Conservation (phyloP, 2,888 invertebrate species). For the Anorthoa munda region DNA sequence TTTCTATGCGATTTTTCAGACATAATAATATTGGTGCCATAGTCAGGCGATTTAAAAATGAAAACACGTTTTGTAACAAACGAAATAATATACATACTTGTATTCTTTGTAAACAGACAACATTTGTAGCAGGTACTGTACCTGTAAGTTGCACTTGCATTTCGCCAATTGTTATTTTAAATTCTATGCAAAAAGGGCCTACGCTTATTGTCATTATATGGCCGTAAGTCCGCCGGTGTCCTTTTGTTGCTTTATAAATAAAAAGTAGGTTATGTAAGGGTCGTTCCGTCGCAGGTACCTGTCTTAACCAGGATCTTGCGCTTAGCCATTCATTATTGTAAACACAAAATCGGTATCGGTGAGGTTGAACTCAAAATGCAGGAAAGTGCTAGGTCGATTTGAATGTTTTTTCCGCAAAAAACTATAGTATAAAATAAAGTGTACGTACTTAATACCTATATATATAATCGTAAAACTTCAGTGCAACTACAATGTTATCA, state of each 20-base stretch:
- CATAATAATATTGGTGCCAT: neutral
- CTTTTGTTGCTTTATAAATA: neutral
- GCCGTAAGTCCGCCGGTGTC: too few relatives aligned
- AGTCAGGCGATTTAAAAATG: neutral
- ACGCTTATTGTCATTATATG: neutral
- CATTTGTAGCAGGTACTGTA: too few relatives aligned
- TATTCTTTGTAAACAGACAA: neutral
- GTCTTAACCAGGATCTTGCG: neutral
- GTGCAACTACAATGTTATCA: slow-evolving; percentile 22
- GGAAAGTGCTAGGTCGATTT: neutral
- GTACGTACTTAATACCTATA: slow-evolving; percentile 12
- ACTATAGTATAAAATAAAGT: neutral
- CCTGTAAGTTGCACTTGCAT: neutral
- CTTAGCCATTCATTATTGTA: neutral
- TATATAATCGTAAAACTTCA: slow-evolving; percentile 19
- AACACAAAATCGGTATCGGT: neutral
- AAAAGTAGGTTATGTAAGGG: neutral
- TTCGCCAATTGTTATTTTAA: neutral
- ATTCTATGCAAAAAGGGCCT: neutral
- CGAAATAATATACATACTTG: neutral
- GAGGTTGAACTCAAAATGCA: neutral
- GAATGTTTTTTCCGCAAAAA: neutral
- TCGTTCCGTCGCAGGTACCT: neutral
- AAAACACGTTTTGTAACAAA: neutral
- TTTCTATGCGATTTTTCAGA: slow-evolving; percentile 1